Base-by-base conservation (phyloP, 1,140 invertebrate species). In the Dolichoris vasculosae region DNA sequence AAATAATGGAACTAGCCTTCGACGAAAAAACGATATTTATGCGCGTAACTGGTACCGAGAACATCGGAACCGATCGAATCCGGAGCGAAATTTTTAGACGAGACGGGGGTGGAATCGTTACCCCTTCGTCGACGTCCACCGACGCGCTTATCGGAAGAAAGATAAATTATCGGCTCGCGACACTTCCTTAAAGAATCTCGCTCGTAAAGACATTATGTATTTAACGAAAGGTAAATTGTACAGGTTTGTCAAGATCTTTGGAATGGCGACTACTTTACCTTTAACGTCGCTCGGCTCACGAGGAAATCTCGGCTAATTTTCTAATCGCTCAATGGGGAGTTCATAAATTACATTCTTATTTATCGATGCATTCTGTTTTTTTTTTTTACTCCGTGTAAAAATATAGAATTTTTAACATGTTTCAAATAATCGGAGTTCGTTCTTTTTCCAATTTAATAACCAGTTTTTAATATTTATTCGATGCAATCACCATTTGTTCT, bases 21-120 rank as follows among this genome's bases (percentile, higher is more conserved):
- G 69, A n/a, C 38, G n/a, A 43, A n/a, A n/a, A 43, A 43, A 43
- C 3, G 40, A 73, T 73, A 73, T 73, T 73, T 73, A 73, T 73
- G 69, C 38, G 38, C 69, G 43, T 26, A 73, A 43, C 69, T 26
- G 3, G 40, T 73, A n/a, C 38, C 8, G 9, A 4, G 20, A n/a
- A 11, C 23, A 35, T 26, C 13, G 17, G 69, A 43, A 26, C 0
- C 3, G 15, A 3, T 30, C 35, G 59, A 20, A 67, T 9, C 2
- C n/a, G n/a, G 78, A 59, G 75, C 0, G 43, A 77, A 71, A 71
- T n/a, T n/a, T n/a, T n/a, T n/a, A n/a, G n/a, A n/a, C n/a, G n/a
- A n/a, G n/a, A n/a, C n/a, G n/a, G n/a, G n/a, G n/a, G n/a, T n/a
- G n/a, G n/a, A n/a, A n/a, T n/a, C n/a, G n/a, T n/a, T n/a, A n/a